Percentiles rank a stretch among this genome's conserved stretches.
These are phyloP conservation scores for Pelosia muscerda DNA, from an alignment of 2,888 invertebrate species.

Conservation along the genomic window DNA sequence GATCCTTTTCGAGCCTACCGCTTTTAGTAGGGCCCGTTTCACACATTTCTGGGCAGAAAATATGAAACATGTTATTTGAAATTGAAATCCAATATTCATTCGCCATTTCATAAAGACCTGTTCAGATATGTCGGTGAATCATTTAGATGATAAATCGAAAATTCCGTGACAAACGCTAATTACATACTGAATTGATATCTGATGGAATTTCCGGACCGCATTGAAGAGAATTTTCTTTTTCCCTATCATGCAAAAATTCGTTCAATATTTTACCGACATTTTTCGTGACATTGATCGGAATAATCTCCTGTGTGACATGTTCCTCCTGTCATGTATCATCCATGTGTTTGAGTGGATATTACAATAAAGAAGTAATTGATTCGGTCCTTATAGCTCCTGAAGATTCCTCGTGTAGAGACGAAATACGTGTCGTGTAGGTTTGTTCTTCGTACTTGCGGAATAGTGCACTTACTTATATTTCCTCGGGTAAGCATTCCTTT, in stretches of 20 bases:
- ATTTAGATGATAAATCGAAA: not conserved
- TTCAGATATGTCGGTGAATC: not conserved
- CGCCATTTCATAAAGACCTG: not conserved
- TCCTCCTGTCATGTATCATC: not conserved
- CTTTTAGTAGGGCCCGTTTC: not conserved
- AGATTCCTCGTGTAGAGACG: too few species aligned
- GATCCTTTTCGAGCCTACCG: not conserved
- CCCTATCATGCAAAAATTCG: not conserved
- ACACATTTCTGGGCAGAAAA: not conserved
- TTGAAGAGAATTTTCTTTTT: not conserved
- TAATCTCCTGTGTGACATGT: not conserved
- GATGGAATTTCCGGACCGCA: not conserved
- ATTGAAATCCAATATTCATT: not conserved
- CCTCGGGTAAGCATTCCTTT: too few species aligned
- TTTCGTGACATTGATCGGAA: not conserved
- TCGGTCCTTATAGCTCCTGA: too few species aligned
- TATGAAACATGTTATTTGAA: slow-evolving; percentile 2
- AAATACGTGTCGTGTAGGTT: too few species aligned
- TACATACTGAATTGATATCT: too few species aligned
- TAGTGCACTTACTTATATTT: too few species aligned
- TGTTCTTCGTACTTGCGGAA: too few species aligned
- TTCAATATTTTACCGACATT: not conserved
- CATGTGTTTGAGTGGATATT: not conserved
- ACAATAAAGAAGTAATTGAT: too few species aligned
- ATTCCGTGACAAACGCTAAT: slow-evolving; percentile 1